Base-by-base conservation (phyloP, 92 coral and sea anemone genomes). In the Actinostola sp. region DNA sequence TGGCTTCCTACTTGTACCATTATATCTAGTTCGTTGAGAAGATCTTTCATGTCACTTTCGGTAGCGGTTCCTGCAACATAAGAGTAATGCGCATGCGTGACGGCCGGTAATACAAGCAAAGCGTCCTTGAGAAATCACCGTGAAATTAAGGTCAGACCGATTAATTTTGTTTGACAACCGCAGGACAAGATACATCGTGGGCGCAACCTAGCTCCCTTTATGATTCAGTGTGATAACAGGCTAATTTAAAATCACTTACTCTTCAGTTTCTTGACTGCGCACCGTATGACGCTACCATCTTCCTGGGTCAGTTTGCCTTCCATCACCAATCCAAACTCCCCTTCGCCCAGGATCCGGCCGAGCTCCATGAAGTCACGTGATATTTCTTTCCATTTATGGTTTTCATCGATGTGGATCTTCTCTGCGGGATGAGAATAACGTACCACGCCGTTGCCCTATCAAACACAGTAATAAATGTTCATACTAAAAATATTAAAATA, bases 21-120 rank as follows among this genome's bases (percentile, higher is more conserved):
- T 19, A 91, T 78, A 60, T 87, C 93, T 59, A 94, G 62, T 69
- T 94, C 98, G 50, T 94, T 94, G 20, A 94, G 85, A 28, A 94
- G 91, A 49, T 94, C 98, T 67, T 94, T 94, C 45, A 81, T 82
- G 61, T 94, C 98, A 38, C 90, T 88, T 41, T 94, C 97, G 0
- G 97, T 94, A 1, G 98, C 94, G 19, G 86, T 48, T 20, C 89
- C 98, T 94, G 65, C 5, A 34, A 58, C 49, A 49, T 24, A 32
- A 34, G 12, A 43, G 15, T 67, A 44, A 41, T 48, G 19, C 54
- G 54, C 21, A 13, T 48, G 54, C 19, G 54, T 48, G n/a, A n/a
- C n/a, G n/a, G n/a, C n/a, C n/a, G n/a, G n/a, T n/a, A n/a, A n/a
- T n/a, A n/a, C n/a, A n/a, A n/a, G n/a, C n/a, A n/a, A n/a, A n/a